Conservation (phyloP, 1,140 invertebrate genomes). For the Antheraea pernyi region DNA sequence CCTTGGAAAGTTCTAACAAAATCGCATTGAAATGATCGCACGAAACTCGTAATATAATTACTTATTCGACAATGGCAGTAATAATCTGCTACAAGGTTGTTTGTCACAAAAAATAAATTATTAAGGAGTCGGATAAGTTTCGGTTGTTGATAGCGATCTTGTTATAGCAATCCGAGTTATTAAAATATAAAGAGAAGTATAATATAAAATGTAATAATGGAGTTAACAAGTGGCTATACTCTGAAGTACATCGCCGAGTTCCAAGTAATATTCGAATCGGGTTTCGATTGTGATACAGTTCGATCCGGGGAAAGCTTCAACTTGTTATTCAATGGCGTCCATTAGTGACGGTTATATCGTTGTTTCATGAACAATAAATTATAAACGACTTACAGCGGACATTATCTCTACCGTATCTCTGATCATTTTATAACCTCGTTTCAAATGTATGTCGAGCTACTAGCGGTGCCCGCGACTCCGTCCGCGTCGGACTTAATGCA, state of each 20-base stretch:
- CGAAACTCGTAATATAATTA: too few species aligned
- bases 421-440: background rate
- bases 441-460: background rate
- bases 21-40: too few species aligned
- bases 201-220: background rate
- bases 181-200: background rate
- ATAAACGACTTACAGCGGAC: conserved; percentile 1
- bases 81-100: too few species aligned
- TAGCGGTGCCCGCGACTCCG: too few species aligned
- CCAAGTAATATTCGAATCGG: background rate
- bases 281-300: background rate
- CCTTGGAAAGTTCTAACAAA: too few species aligned
- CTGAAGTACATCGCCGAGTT: background rate
- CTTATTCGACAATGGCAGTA: too few species aligned
- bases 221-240: background rate
- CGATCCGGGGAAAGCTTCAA: background rate
- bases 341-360: background rate
- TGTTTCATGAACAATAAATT: background rate
- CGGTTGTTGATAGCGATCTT: too few species aligned
- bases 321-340: background rate
- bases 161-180: background rate
- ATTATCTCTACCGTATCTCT: conserved; percentile 6
- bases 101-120: too few species aligned
- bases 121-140: too few species aligned
- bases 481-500: too few species aligned